Evolutionary conservation across 2,797 vertebrate genomes (phyloP).

Genomic region (Chelidonichthys spinosus): DNA sequence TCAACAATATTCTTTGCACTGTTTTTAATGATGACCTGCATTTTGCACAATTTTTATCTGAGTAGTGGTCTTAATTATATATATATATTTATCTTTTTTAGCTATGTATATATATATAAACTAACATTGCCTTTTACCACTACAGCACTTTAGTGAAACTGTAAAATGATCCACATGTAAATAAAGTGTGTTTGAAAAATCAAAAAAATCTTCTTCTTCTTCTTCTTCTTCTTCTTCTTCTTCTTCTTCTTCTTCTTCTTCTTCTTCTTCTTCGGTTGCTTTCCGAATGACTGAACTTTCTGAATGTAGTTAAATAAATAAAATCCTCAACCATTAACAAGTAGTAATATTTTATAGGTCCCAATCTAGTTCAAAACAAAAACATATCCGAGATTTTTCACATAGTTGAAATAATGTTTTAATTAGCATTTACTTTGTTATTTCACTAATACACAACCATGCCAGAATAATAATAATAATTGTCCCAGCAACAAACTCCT

Average conservation of each 20-base stretch:
- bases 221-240: constrained; percentile 1
- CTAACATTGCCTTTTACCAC: too few relatives aligned
- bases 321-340: background rate
- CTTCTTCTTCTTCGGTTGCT: background rate
- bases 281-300: background rate
- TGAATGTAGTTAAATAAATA: background rate
- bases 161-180: too few relatives aligned
- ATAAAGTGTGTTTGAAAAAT: too few relatives aligned
- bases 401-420: constrained; percentile 37
- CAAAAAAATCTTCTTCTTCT: too few relatives aligned
- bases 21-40: too few relatives aligned
- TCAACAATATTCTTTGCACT: too few relatives aligned
- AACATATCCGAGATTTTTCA: background rate
- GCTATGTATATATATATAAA: too few relatives aligned
- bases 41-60: too few relatives aligned
- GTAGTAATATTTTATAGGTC: background rate
- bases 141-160: too few relatives aligned
- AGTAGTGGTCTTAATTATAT: too few relatives aligned
- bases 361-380: background rate
- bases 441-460: constrained; percentile 15
- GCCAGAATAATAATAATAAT: constrained; percentile 1
- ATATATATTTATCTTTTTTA: too few relatives aligned
- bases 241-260: constrained; percentile 10
- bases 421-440: constrained; percentile 35
- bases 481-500: background rate